phyloP scores from a whole-genome alignment of 2,888 invertebrate species.

The Corbicula japonica region DNA sequence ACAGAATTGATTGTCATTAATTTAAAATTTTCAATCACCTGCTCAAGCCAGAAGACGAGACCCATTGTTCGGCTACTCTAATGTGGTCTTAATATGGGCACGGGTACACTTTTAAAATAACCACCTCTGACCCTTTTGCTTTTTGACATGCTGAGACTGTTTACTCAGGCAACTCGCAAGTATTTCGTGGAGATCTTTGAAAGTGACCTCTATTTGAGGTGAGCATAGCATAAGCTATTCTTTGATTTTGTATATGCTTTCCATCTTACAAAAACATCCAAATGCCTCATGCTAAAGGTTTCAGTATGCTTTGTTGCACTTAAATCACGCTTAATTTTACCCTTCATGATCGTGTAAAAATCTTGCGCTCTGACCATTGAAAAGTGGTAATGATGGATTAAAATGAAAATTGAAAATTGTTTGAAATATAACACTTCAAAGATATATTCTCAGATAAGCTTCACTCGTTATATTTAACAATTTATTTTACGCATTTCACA shows the following conservation, averaged over 20 bases:
- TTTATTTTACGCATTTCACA: neutral
- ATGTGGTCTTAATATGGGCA: conserved; percentile 48
- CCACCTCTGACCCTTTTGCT: conserved; percentile 31
- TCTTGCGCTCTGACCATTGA: conserved; percentile 20
- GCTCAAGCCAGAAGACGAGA: conserved; percentile 14
- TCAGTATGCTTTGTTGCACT: conserved; percentile 26
- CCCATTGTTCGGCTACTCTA: conserved; percentile 34
- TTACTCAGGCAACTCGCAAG: conserved; percentile 17
- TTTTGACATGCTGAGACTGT: conserved; percentile 31
- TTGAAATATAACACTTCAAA: conserved; percentile 56
- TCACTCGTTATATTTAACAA: neutral
- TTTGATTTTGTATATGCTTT: conserved; percentile 18
- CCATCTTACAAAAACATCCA: conserved; percentile 3
- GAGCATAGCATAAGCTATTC: neutral
- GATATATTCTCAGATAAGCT: conserved; percentile 14
- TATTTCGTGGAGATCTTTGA: conserved; percentile 16
- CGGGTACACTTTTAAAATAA: conserved; percentile 32
- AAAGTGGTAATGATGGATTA: conserved; percentile 24
- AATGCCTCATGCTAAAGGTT: neutral
- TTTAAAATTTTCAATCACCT: conserved; percentile 42
- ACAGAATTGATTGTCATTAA: conserved; percentile 31
- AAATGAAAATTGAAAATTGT: conserved; percentile 26
- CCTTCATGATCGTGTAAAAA: conserved; percentile 21
- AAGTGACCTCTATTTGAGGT: conserved; percentile 24
- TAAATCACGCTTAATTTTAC: conserved; percentile 33